A percentile compares a stretch with the other conserved stretches of the same genome.
Evolutionary conservation across 2,113 vertebrate genomes (phyloP).

Genomic region (Cisticola juncidis): DNA sequence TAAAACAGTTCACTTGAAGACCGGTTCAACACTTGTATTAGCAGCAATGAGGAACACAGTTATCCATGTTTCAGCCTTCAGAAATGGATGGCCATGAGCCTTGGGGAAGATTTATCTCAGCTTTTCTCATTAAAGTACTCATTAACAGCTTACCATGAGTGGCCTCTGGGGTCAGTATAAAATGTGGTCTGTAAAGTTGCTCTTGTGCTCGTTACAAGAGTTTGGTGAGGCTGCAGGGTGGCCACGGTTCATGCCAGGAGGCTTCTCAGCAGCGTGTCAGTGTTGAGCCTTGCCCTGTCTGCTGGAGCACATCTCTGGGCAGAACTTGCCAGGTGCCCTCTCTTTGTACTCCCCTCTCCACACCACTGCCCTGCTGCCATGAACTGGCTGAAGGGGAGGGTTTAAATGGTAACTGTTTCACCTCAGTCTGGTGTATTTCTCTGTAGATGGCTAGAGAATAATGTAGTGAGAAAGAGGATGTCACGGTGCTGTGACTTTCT

Average conservation of each 20-base stretch:
- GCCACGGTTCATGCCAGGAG: fast-evolving
- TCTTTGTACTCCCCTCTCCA: neutral
- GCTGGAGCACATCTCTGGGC: neutral
- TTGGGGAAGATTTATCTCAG: neutral
- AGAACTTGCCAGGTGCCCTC: neutral
- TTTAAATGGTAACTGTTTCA: neutral
- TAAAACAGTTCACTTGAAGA: neutral
- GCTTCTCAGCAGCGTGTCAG: neutral
- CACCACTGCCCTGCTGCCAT: neutral
- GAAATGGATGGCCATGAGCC: neutral
- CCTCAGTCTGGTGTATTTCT: neutral
- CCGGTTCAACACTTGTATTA: neutral
- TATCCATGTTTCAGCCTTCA: neutral
- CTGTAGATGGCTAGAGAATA: neutral
- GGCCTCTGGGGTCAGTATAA: neutral
- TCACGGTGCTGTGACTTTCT: neutral
- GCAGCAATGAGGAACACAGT: neutral
- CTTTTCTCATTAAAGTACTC: neutral
- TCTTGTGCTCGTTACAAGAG: neutral
- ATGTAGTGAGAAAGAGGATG: neutral
- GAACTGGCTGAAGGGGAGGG: neutral
- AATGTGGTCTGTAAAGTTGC: neutral
- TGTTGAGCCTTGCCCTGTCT: neutral
- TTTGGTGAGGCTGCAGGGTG: neutral
- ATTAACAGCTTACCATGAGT: neutral